A percentile compares a stretch with the other conserved stretches of the same genome.
Conservation (phyloP, 2,113 vertebrate genomes). For the Paramisgurnus dabryanus region DNA sequence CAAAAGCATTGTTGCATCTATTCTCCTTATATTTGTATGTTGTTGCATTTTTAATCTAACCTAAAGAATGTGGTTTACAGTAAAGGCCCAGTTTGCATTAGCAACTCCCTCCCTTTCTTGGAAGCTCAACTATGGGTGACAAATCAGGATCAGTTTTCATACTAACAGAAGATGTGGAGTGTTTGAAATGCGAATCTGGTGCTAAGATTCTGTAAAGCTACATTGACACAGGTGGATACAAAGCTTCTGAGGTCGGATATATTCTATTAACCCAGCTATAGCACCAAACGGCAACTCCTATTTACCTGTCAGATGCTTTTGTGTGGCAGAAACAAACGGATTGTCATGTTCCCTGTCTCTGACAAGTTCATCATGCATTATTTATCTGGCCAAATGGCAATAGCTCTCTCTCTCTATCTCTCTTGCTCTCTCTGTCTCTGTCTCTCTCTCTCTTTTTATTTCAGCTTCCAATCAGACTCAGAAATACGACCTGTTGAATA, state of each 20-base stretch:
- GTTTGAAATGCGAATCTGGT: slow-evolving; percentile 9
- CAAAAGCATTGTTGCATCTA: not conserved
- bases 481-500: slow-evolving; percentile 41
- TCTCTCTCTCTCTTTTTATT: slow-evolving; percentile 22
- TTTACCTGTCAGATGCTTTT: slow-evolving; percentile 59
- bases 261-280: slow-evolving; percentile 56
- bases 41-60: not conserved
- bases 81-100: not conserved
- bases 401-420: slow-evolving; percentile 11
- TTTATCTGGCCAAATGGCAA: slow-evolving; percentile 38
- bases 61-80: not conserved
- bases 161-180: not conserved
- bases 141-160: not conserved
- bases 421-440: not conserved
- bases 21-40: not conserved
- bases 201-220: slow-evolving; percentile 8
- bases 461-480: slow-evolving; percentile 21
- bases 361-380: slow-evolving; percentile 57
- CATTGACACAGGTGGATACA: slow-evolving; percentile 42
- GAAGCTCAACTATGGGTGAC: not conserved
- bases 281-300: slow-evolving; percentile 45
- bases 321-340: slow-evolving; percentile 47
- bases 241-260: slow-evolving; percentile 57
- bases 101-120: too few relatives aligned
- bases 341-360: slow-evolving; percentile 46